Percentiles rank a stretch among this genome's conserved stretches.
Conservation (phyloP, 2,888 invertebrate genomes). For the Tromatobia lineatoria region DNA sequence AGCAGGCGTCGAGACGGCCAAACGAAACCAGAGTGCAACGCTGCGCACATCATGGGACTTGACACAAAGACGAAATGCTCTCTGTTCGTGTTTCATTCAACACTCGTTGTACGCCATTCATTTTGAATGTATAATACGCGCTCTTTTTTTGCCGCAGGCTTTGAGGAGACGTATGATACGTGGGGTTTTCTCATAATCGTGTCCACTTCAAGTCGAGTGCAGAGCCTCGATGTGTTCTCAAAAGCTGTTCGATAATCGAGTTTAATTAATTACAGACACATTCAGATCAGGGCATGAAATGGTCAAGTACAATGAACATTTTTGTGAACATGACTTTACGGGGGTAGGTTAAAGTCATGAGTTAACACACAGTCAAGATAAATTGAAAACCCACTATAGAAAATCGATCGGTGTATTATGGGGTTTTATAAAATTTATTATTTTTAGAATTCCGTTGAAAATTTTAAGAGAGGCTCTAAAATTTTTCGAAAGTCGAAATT, state of each 20-base stretch:
- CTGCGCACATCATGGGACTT: slow-evolving; percentile 19
- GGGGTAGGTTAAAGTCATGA: too few species aligned
- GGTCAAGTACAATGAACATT: background rate
- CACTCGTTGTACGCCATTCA: slow-evolving; percentile 67
- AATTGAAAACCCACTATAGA: too few species aligned
- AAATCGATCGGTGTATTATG: too few species aligned
- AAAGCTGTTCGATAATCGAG: slow-evolving; percentile 9
- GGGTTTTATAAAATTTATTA: too few species aligned
- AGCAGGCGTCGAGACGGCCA: slow-evolving; percentile 28
- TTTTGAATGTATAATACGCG: slow-evolving; percentile 61
- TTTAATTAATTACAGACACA: background rate
- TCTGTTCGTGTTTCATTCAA: slow-evolving; percentile 71
- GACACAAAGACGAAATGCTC: slow-evolving; percentile 55
- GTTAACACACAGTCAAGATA: too few species aligned
- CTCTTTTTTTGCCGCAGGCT: slow-evolving; percentile 35
- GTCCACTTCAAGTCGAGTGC: slow-evolving; percentile 7
- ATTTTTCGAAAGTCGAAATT: too few species aligned
- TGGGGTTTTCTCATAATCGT: background rate
- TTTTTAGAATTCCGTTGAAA: too few species aligned
- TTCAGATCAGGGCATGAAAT: background rate
- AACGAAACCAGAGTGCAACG: slow-evolving; percentile 22
- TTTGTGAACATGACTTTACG: too few species aligned
- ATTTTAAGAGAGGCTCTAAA: too few species aligned
- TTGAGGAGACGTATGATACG: slow-evolving; percentile 5
- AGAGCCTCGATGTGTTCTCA: background rate